A percentile compares a stretch with the other conserved stretches of the same genome.
These are phyloP conservation scores for Bryconaethiops microstoma DNA, from an alignment of 2,797 vertebrate genomes.

Conservation along the genomic window DNA sequence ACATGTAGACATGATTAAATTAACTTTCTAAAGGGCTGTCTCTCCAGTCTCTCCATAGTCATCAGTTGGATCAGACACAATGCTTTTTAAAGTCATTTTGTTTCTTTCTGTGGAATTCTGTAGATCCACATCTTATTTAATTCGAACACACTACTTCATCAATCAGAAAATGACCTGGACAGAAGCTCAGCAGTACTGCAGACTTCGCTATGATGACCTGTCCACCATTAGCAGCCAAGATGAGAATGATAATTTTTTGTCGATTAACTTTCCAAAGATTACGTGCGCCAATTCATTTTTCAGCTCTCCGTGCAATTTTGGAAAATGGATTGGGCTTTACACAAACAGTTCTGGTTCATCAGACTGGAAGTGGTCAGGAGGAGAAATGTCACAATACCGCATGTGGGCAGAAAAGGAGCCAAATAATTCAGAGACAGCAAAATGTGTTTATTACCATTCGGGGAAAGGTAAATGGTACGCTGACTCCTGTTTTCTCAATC, in stretches of 20 bases:
- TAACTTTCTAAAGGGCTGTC: not conserved
- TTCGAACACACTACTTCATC: not conserved
- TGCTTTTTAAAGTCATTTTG: not conserved
- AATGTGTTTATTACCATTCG: accelerated
- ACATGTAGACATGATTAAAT: not conserved
- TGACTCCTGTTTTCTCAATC: not conserved
- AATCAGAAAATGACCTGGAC: not conserved
- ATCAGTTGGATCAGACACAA: not conserved
- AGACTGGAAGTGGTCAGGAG: not conserved
- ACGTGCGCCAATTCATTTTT: not conserved
- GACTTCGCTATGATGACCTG: conserved; percentile 2
- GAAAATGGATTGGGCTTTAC: conserved; percentile 29
- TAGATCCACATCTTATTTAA: not conserved
- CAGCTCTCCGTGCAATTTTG: not conserved
- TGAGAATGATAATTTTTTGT: not conserved
- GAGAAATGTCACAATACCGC: accelerated
- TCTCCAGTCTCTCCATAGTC: not conserved
- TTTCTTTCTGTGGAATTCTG: not conserved
- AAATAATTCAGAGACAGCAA: not conserved
- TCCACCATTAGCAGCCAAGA: not conserved
- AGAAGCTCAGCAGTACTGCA: conserved; percentile 1
- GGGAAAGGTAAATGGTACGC: not conserved
- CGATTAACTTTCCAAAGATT: not conserved
- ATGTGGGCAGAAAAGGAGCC: not conserved
- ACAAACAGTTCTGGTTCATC: accelerated